Evolutionary conservation across 1,140 invertebrate species (phyloP).

Genomic region (Eubasilissa regina): DNA sequence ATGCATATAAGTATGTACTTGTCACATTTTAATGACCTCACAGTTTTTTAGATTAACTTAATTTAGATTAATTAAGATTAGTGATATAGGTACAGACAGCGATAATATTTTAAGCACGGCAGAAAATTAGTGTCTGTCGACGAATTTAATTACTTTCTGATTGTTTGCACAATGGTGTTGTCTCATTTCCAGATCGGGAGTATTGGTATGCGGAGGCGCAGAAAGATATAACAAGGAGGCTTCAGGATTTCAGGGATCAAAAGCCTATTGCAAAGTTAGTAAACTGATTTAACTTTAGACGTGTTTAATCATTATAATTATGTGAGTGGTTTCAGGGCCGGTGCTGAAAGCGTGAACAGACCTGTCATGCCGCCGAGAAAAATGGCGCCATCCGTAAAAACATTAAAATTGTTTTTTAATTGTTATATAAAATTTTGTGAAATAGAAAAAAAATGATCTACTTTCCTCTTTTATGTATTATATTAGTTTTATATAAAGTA

Average conservation of each 20-base stretch:
- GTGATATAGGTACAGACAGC: no score
- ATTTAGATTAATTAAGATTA: no score
- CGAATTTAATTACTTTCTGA: not conserved
- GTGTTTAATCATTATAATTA: not conserved
- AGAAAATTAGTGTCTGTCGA: not conserved
- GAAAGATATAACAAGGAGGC: constrained; percentile 76
- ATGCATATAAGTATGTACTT: no score
- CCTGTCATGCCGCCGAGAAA: not conserved
- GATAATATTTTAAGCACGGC: not conserved
- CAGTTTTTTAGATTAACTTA: no score
- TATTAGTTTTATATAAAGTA: no score
- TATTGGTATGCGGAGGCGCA: constrained; percentile 75
- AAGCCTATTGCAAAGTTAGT: constrained; percentile 74
- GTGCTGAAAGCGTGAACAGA: not conserved
- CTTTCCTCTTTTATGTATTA: no score
- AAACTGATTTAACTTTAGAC: not conserved
- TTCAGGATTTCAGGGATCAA: constrained; percentile 73
- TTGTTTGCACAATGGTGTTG: not conserved
- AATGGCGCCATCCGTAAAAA: not conserved
- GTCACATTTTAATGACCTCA: no score
- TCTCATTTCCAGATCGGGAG: constrained; percentile 56
- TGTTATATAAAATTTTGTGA: not conserved
- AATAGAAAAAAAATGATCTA: no score
- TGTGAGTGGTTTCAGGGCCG: not conserved
- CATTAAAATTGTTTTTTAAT: no score